Evolutionary conservation across 1,140 invertebrate genomes (phyloP).

Genomic region (Drosophila takahashii): DNA sequence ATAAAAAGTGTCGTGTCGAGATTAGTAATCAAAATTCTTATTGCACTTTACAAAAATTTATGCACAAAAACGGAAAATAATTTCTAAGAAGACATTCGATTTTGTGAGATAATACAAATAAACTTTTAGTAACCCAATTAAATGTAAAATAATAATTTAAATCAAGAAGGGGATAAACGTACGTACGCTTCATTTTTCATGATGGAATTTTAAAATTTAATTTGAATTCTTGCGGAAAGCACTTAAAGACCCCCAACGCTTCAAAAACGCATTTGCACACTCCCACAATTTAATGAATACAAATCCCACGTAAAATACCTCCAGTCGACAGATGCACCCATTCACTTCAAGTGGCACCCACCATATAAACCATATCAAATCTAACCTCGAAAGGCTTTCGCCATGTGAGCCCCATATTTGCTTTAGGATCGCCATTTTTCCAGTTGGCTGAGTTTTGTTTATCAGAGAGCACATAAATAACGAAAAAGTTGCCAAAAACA

Average conservation of each 20-base stretch:
- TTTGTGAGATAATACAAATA: too few relatives aligned
- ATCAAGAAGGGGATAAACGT: not conserved
- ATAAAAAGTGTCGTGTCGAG: too few relatives aligned
- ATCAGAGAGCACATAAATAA: constrained; percentile 48
- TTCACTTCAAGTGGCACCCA: constrained; percentile 18
- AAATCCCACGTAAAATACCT: constrained; percentile 1
- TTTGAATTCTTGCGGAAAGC: constrained; percentile 3
- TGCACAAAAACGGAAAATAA: too few relatives aligned
- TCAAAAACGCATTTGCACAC: not conserved
- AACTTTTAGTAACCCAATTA: not conserved
- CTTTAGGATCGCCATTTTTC: constrained; percentile 33
- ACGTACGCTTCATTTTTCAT: not conserved
- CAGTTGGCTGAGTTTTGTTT: constrained; percentile 20
- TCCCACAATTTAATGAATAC: constrained; percentile 14
- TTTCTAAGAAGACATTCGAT: too few relatives aligned
- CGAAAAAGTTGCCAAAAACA: constrained; percentile 38
- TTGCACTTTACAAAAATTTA: too few relatives aligned
- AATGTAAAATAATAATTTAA: not conserved
- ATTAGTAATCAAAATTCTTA: too few relatives aligned
- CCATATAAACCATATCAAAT: constrained; percentile 15
- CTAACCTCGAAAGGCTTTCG: constrained; percentile 21
- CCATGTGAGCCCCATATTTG: constrained; percentile 28
- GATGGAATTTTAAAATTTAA: not conserved
- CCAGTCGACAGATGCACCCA: constrained; percentile 21
- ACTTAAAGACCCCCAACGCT: too few relatives aligned